Evolutionary conservation across 2,113 vertebrate genomes (phyloP).

Genomic region (Sapayoa aenigma): DNA sequence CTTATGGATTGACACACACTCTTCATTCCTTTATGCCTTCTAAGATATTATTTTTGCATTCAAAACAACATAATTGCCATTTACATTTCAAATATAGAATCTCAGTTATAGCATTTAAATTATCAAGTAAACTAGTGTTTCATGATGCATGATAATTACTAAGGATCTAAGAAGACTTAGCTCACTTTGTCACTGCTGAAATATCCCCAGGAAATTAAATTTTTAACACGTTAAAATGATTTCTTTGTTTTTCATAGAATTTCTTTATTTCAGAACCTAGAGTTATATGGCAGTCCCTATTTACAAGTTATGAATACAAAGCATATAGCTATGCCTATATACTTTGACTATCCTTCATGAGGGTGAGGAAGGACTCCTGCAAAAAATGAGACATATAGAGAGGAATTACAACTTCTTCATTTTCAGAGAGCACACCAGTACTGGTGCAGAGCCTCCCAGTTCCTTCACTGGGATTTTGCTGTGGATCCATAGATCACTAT

Average conservation of each 20-base stretch:
- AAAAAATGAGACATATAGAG: fast-evolving
- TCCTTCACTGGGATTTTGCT: neutral
- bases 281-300: neutral
- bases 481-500: neutral
- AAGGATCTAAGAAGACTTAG: neutral
- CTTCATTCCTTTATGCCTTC: neutral
- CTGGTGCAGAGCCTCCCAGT: neutral
- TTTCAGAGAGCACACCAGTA: neutral
- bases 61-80: neutral
- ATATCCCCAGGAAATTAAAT: neutral
- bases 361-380: fast-evolving
- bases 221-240: neutral
- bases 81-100: neutral
- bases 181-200: neutral
- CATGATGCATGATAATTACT: neutral
- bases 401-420: neutral
- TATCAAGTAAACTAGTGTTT: neutral
- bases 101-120: neutral
- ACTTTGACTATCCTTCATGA: neutral
- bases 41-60: neutral
- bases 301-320: neutral
- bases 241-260: neutral
- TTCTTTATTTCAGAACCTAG: neutral
- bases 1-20: neutral
- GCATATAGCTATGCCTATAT: neutral